Percentiles rank a stretch among this genome's conserved stretches.
Evolutionary conservation across 2,888 invertebrate genomes (phyloP).

Genomic region (Apodemia zela): DNA sequence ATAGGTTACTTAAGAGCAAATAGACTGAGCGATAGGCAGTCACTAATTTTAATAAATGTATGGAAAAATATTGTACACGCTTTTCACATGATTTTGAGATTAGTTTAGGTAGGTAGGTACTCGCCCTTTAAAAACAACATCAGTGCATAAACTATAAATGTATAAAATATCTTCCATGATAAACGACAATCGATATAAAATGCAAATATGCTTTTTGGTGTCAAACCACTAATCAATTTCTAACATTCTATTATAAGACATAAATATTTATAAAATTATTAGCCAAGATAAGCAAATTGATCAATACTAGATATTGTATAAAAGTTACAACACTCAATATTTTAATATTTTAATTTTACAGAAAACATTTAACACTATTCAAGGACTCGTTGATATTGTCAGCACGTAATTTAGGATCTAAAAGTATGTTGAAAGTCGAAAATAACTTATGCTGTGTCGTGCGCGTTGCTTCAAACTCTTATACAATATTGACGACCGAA

Average conservation of each 20-base stretch:
- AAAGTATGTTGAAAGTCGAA: constrained; percentile 74
- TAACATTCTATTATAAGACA: not conserved
- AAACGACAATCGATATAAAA: not conserved
- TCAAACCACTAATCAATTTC: not conserved
- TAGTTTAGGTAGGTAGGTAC: too few species aligned
- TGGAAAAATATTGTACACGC: too few species aligned
- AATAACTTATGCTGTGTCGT: constrained; percentile 72
- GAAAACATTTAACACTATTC: constrained; percentile 31
- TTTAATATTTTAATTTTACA: constrained; percentile 7
- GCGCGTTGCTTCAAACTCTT: constrained; percentile 72
- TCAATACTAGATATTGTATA: not conserved
- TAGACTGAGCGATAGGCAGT: too few species aligned
- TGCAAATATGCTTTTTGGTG: not conserved
- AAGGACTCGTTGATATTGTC: constrained; percentile 58
- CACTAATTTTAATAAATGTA: too few species aligned
- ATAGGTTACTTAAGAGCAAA: too few species aligned
- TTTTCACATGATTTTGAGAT: too few species aligned
- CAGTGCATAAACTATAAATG: too few species aligned
- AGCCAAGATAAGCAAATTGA: constrained; percentile 1
- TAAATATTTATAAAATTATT: constrained; percentile 12
- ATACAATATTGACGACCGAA: constrained; percentile 78
- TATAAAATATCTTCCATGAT: not conserved
- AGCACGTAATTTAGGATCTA: constrained; percentile 72
- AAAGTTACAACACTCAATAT: not conserved
- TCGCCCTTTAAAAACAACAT: too few species aligned